These are phyloP conservation scores for Adelphocoris suturalis DNA, from an alignment of 2,888 invertebrate genomes.

Conservation along the genomic window DNA sequence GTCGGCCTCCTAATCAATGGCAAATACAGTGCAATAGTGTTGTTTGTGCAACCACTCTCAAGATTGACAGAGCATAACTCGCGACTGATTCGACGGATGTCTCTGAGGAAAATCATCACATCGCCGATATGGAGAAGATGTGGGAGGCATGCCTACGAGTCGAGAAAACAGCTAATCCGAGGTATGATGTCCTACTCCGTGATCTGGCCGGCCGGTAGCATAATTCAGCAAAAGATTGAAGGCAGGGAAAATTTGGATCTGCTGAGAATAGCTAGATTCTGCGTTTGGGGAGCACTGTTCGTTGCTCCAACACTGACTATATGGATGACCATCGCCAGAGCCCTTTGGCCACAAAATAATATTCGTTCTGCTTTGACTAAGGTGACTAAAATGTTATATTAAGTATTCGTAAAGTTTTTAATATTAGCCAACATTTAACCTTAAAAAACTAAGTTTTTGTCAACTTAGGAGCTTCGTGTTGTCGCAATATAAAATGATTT, in stretches of 20 bases:
- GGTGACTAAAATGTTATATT: slow-evolving; percentile 78
- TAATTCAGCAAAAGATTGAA: slow-evolving; percentile 81
- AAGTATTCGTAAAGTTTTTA: not conserved
- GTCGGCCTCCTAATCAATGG: slow-evolving; percentile 6
- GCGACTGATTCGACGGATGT: slow-evolving; percentile 33
- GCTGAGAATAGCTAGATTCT: slow-evolving; percentile 76
- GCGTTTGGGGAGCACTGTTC: slow-evolving; percentile 76
- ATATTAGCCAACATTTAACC: too few species aligned
- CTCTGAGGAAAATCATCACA: slow-evolving; percentile 52
- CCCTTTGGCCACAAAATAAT: slow-evolving; percentile 87
- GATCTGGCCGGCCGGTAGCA: slow-evolving; percentile 82
- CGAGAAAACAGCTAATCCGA: slow-evolving; percentile 80
- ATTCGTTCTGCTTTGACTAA: slow-evolving; percentile 86
- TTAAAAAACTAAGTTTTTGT: too few species aligned
- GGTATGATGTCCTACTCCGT: slow-evolving; percentile 83
- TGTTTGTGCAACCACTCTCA: not conserved
- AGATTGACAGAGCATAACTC: not conserved
- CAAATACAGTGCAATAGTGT: not conserved
- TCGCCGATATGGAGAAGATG: slow-evolving; percentile 74
- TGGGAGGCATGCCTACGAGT: slow-evolving; percentile 78
- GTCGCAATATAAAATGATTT: too few species aligned
- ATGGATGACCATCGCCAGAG: slow-evolving; percentile 84
- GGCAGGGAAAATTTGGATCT: slow-evolving; percentile 77
- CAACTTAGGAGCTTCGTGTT: too few species aligned
- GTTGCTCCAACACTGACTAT: slow-evolving; percentile 77